phyloP scores from a whole-genome alignment of 2,797 vertebrate genomes.

The Oryzias dopingdopingensis region DNA sequence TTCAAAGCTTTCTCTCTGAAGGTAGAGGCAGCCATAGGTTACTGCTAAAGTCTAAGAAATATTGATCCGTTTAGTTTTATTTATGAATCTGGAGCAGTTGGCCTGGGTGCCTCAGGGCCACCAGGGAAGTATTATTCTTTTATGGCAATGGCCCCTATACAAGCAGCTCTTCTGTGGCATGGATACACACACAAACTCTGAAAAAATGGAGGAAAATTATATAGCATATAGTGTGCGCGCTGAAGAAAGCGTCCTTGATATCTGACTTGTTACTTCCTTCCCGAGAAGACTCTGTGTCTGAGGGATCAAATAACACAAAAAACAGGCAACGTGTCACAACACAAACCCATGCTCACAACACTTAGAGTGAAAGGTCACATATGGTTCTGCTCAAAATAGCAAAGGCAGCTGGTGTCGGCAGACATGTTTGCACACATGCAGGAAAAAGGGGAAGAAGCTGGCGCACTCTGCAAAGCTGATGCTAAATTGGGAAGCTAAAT shows the following conservation, averaged over 20 bases:
- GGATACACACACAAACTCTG: slow-evolving; percentile 27
- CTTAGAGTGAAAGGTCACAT: slow-evolving; percentile 26
- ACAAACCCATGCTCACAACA: slow-evolving; percentile 20
- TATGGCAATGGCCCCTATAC: slow-evolving; percentile 67
- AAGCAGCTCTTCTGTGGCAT: slow-evolving; percentile 58
- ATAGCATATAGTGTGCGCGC: slow-evolving; percentile 19
- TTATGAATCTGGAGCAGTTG: slow-evolving; percentile 74
- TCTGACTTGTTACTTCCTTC: slow-evolving; percentile 27
- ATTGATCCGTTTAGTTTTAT: slow-evolving; percentile 82
- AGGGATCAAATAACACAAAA: slow-evolving; percentile 21
- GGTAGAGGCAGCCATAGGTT: slow-evolving; percentile 68
- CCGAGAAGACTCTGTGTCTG: not conserved
- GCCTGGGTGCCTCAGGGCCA: slow-evolving; percentile 72
- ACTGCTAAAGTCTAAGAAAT: slow-evolving; percentile 70
- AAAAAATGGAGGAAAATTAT: slow-evolving; percentile 25
- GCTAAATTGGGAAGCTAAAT: slow-evolving; percentile 7
- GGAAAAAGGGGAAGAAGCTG: not conserved
- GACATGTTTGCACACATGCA: slow-evolving; percentile 4
- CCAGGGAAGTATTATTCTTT: slow-evolving; percentile 77
- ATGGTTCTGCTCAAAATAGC: slow-evolving; percentile 23
- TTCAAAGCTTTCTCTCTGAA: slow-evolving; percentile 58
- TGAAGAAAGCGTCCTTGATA: slow-evolving; percentile 29
- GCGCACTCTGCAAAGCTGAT: not conserved
- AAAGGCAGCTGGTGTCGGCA: not conserved
- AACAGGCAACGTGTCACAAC: slow-evolving; percentile 15